These are phyloP conservation scores for Blastomussa wellsi DNA, from an alignment of 92 coral and sea anemone species.

Conservation along the genomic window DNA sequence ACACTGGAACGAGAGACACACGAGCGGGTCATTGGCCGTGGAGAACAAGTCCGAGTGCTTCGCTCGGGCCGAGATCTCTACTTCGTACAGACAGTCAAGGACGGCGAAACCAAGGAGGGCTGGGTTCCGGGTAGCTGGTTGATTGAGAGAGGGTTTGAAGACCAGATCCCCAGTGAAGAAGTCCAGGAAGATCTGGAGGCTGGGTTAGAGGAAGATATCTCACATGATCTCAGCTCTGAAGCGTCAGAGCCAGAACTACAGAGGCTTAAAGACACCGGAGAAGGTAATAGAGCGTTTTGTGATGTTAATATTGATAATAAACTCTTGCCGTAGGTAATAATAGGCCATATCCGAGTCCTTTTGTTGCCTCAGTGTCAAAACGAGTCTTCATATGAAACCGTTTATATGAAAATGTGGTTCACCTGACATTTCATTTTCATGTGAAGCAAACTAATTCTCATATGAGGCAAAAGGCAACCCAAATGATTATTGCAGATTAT, in stretches of 20 bases:
- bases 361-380: too few species aligned
- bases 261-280: slow-evolving; percentile 60
- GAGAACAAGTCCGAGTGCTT: slow-evolving; percentile 83
- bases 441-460: too few species aligned
- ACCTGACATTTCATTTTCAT: too few species aligned
- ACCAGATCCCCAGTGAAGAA: slow-evolving; percentile 36
- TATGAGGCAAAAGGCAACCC: too few species aligned
- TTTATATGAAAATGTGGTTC: too few species aligned
- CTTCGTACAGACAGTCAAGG: slow-evolving; percentile 83
- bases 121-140: slow-evolving; percentile 93
- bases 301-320: background rate
- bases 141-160: slow-evolving; percentile 62
- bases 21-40: slow-evolving; percentile 73
- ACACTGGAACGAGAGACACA: slow-evolving; percentile 79
- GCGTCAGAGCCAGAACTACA: slow-evolving; percentile 89
- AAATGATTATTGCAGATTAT: too few species aligned
- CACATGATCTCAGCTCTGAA: slow-evolving; percentile 69
- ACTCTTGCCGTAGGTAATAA: too few species aligned
- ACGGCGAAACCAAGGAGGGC: slow-evolving; percentile 72
- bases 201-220: slow-evolving; percentile 54
- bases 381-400: too few species aligned
- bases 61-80: slow-evolving; percentile 94
- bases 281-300: slow-evolving; percentile 39
- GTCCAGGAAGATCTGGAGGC: slow-evolving; percentile 53
- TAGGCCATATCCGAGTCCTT: too few species aligned